Conservation (phyloP, 2,888 invertebrate species). For the Polymixis flavicincta region DNA sequence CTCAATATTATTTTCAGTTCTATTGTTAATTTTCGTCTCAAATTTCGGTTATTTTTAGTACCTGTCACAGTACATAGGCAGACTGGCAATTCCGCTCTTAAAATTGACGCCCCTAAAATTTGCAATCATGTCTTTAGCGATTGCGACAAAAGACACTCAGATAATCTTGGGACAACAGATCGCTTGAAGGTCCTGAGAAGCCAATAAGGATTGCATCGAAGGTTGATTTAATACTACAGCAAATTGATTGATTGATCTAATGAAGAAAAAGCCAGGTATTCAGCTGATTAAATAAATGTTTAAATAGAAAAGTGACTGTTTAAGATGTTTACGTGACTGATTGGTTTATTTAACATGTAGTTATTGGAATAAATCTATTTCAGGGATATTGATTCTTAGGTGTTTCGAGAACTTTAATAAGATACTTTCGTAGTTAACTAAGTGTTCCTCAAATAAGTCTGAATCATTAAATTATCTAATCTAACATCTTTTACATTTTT, state of each 20-base stretch:
- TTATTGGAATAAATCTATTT: conserved; percentile 32
- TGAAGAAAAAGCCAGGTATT: conserved; percentile 46
- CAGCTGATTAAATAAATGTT: conserved; percentile 32
- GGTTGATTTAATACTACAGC: conserved; percentile 59
- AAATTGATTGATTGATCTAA: conserved; percentile 57
- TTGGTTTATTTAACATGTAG: conserved; percentile 27
- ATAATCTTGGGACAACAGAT: conserved; percentile 53
- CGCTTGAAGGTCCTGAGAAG: conserved; percentile 53
- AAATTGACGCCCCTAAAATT: conserved; percentile 13
- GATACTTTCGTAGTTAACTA: not conserved
- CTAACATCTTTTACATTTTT: conserved; percentile 18
- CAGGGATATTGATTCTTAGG: conserved; percentile 6
- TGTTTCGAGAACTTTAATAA: conserved; percentile 13
- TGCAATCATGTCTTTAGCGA: conserved; percentile 27
- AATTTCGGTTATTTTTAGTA: conserved; percentile 7
- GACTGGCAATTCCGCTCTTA: not conserved
- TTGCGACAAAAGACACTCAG: conserved; percentile 45
- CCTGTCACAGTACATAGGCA: not conserved
- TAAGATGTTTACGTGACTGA: conserved; percentile 33
- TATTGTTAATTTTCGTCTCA: conserved; percentile 15
- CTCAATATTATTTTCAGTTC: conserved; percentile 2
- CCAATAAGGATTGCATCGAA: conserved; percentile 62
- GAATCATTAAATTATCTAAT: conserved; percentile 31
- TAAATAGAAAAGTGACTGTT: conserved; percentile 23
- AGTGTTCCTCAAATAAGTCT: conserved; percentile 1